A percentile compares a stretch with the other conserved stretches of the same genome.
phyloP scores from a whole-genome alignment of 2,797 vertebrate species.

The Florisuga fusca region DNA sequence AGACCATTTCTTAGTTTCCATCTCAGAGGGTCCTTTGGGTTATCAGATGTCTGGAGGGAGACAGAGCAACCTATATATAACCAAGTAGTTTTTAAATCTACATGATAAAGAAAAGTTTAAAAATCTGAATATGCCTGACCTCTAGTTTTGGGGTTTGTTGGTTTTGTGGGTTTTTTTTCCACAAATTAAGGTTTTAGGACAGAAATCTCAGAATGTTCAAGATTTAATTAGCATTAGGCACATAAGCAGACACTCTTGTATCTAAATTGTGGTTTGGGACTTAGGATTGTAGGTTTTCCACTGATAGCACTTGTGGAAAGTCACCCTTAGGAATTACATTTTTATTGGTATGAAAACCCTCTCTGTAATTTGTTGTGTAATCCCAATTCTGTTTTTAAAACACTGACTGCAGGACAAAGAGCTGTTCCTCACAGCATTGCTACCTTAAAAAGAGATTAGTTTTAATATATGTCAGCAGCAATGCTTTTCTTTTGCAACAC shows the following conservation, averaged over 20 bases:
- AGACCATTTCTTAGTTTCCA: not conserved
- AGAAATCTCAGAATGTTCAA: not conserved
- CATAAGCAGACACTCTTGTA: not conserved
- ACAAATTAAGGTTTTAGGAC: not conserved
- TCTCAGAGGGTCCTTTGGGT: not conserved
- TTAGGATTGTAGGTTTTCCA: not conserved
- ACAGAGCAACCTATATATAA: not conserved
- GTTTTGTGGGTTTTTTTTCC: not conserved
- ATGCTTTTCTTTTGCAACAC: conserved; percentile 24
- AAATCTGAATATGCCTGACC: not conserved
- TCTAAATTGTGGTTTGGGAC: not conserved
- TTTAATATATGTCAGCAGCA: conserved; percentile 36
- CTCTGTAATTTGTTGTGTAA: not conserved
- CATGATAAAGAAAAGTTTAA: too few relatives aligned
- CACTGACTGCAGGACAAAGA: not conserved
- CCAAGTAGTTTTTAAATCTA: not conserved
- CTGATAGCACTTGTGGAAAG: not conserved
- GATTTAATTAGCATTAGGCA: not conserved
- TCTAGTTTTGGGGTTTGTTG: not conserved
- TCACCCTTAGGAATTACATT: not conserved
- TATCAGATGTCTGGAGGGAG: not conserved
- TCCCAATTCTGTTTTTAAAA: conserved; percentile 5
- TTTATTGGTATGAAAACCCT: not conserved
- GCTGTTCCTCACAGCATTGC: not conserved
- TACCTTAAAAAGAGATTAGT: conserved; percentile 35